Evolutionary conservation across 2,797 vertebrate genomes (phyloP), one percentile per base, ranked within the genome.

Genomic region (Acanthis flammea): DNA sequence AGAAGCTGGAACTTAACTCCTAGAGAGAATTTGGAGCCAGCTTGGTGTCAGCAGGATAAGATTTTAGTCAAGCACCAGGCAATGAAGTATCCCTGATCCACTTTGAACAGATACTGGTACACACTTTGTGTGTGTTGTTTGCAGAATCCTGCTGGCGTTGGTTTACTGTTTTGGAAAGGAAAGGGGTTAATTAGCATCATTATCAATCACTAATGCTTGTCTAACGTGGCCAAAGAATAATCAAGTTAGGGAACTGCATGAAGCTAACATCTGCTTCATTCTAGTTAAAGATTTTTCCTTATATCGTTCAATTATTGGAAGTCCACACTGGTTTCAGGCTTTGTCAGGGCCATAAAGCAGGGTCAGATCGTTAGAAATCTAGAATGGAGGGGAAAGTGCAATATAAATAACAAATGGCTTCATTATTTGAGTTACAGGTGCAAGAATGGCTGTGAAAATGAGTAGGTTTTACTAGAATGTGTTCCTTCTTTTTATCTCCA

Each of bases 161-260:
- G 91, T 91, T 97, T 93, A 92, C 97, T 97, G 91, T 96, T 97
- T 92, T 95, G 97, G 97, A 96, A 94, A 97, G 96, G 96, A 97
- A 97, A 98, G 92, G 97, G 98, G 97, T 98, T 98, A 97, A 98
- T 98, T 97, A 98, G 92, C 96, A 61, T 98, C 98, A 97, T 98
- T 98, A 98, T 98, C 98, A 98, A 98, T 98, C 98, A 98, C 97
- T 97, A 96, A 98, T 96, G 97, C 97, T 97, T 97, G 97, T 97
- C 97, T 98, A 98, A 98, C 83, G 60, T 96, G 97, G 97, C 98
- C 97, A 97, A 97, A 98, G 97, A 97, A 98, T 98, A 98, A 98
- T 98, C 97, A 97, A 97, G 98, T 98, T 98, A 98, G 97, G 97
- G 96, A 92, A 95, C 92, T 96, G 97, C 97, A 97, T 78, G 97